These are phyloP conservation scores for Heliocidaris tuberculata DNA, from an alignment of 35 echinoderm and acorn worm species.

Conservation along the genomic window DNA sequence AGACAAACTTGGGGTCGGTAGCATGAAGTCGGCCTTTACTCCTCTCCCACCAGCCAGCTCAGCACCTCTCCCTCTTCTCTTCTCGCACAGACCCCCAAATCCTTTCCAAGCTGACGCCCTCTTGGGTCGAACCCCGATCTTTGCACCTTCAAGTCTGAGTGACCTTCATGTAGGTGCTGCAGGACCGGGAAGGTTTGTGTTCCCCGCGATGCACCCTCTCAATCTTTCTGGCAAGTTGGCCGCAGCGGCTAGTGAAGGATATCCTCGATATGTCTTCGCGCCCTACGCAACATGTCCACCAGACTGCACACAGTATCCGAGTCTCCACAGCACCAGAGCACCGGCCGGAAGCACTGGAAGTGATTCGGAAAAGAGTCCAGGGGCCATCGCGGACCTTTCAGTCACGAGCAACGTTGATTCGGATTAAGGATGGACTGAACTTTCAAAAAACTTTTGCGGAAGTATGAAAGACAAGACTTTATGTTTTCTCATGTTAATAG, in stretches of 20 bases:
- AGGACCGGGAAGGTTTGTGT: slow-evolving; percentile 70
- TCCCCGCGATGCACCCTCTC: slow-evolving; percentile 82
- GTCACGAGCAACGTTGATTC: slow-evolving; percentile 67
- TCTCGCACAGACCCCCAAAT: slow-evolving; percentile 88
- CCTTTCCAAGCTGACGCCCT: slow-evolving; percentile 91
- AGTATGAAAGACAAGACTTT: not conserved
- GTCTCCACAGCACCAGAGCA: slow-evolving; percentile 48
- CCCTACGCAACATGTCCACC: slow-evolving; percentile 85
- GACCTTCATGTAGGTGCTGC: slow-evolving; percentile 67
- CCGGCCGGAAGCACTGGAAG: slow-evolving; percentile 55
- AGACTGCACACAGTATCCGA: slow-evolving; percentile 87
- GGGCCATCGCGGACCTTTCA: slow-evolving; percentile 60
- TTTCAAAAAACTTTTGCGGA: not conserved
- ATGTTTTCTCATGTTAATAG: not conserved
- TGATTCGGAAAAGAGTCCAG: slow-evolving; percentile 64
- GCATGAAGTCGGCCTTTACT: slow-evolving; percentile 95
- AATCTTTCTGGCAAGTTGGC: slow-evolving; percentile 76
- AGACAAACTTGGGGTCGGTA: slow-evolving; percentile 66
- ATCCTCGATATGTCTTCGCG: slow-evolving; percentile 85
- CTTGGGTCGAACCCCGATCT: slow-evolving; percentile 76
- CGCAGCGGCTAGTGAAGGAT: slow-evolving; percentile 72
- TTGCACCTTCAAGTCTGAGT: slow-evolving; percentile 66
- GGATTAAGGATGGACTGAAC: not conserved
- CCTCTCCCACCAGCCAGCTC: slow-evolving; percentile 81
- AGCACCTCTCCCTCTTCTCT: slow-evolving; percentile 69